Conservation (phyloP, 2,888 invertebrate species). For the Drosophila merina region DNA sequence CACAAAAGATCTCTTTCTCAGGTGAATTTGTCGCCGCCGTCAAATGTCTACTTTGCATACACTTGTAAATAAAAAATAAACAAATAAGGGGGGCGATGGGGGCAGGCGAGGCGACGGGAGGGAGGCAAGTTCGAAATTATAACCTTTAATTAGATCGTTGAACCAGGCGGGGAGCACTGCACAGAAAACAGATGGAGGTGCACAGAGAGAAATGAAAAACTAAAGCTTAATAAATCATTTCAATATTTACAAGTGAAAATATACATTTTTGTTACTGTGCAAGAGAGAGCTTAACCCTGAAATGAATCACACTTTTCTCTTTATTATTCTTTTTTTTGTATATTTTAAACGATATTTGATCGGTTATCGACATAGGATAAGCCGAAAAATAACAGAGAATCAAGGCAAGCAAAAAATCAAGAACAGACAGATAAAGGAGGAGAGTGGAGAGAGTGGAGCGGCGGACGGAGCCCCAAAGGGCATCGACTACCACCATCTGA, state of each 20-base stretch:
- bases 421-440: slow-evolving; percentile 1
- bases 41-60: slow-evolving; percentile 27
- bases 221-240: background rate
- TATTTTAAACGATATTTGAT: slow-evolving; percentile 1
- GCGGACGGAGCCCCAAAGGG: slow-evolving; percentile 2
- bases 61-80: slow-evolving; percentile 32
- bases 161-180: slow-evolving; percentile 63
- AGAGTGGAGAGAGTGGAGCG: background rate
- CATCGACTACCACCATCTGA: slow-evolving; percentile 14
- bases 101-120: background rate
- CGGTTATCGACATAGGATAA: slow-evolving; percentile 19
- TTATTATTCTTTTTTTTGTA: background rate
- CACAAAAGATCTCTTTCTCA: slow-evolving; percentile 29
- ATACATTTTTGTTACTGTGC: background rate
- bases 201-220: background rate
- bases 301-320: slow-evolving; percentile 22
- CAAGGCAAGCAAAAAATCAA: background rate
- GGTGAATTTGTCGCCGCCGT: slow-evolving; percentile 29
- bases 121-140: slow-evolving; percentile 50
- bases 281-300: slow-evolving; percentile 1
- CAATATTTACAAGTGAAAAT: background rate
- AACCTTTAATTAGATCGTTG: slow-evolving; percentile 82
- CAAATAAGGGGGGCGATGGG: background rate
- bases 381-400: slow-evolving; percentile 8
- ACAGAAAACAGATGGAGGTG: slow-evolving; percentile 42